These are phyloP conservation scores for Pachliopta kotzebuea DNA, from an alignment of 2,888 invertebrate genomes.

Conservation along the genomic window DNA sequence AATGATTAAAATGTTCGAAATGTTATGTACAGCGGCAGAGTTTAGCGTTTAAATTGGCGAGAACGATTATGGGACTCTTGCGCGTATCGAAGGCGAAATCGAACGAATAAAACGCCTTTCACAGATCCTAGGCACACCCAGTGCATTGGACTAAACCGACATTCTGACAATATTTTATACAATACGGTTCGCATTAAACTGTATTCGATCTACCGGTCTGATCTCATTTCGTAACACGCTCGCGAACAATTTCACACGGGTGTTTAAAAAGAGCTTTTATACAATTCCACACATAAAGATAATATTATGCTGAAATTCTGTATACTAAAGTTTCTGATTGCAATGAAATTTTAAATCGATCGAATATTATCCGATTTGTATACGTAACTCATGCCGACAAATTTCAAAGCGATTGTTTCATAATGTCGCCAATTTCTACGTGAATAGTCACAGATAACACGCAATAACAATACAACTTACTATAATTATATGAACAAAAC, in stretches of 20 bases:
- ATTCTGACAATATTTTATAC: constrained; percentile 26
- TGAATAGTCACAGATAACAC: constrained; percentile 37
- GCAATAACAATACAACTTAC: constrained; percentile 37
- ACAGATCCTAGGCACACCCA: constrained; percentile 47
- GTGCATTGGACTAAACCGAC: constrained; percentile 18
- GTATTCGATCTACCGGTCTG: constrained; percentile 8
- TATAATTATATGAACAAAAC: constrained; percentile 24
- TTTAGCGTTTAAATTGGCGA: constrained; percentile 40
- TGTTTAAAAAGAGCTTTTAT: constrained; percentile 32
- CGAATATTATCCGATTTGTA: constrained; percentile 21
- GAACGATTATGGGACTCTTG: constrained; percentile 48
- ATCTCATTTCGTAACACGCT: constrained; percentile 25
- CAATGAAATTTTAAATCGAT: background rate
- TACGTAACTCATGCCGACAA: constrained; percentile 52
- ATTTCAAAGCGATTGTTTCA: constrained; percentile 59
- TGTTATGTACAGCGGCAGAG: constrained; percentile 40
- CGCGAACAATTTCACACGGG: constrained; percentile 25
- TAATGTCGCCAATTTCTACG: constrained; percentile 49
- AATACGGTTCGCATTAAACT: constrained; percentile 25
- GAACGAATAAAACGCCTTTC: constrained; percentile 63
- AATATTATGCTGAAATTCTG: background rate
- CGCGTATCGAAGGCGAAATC: constrained; percentile 64
- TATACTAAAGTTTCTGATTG: background rate
- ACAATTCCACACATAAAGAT: constrained; percentile 24
- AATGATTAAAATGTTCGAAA: constrained; percentile 39